These are phyloP conservation scores for Ophiothrix spiculata DNA, from an alignment of 35 echinoderm and acorn worm species.

Conservation along the genomic window DNA sequence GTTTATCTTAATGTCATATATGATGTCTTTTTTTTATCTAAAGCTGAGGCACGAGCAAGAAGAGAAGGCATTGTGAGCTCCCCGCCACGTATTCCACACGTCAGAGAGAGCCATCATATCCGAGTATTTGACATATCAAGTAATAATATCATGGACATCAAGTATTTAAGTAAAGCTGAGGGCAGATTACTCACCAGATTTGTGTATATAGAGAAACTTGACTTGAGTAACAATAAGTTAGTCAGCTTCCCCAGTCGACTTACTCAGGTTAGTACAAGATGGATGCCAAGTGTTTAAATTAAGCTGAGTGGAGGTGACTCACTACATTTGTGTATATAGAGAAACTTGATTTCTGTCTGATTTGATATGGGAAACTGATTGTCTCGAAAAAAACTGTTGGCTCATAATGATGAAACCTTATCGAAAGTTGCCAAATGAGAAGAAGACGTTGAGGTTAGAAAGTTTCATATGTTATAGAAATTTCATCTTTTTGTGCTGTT, in stretches of 20 bases:
- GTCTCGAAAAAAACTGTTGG: no score
- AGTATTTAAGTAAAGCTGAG: conserved; percentile 30
- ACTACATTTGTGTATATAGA: no score
- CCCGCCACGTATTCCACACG: background rate
- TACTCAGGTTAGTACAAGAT: conserved; percentile 65
- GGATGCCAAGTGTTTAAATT: conserved; percentile 23
- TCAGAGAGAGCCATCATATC: background rate
- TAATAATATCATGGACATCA: conserved; percentile 64
- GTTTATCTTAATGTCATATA: background rate
- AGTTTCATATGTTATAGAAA: no score
- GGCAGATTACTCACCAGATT: conserved; percentile 48
- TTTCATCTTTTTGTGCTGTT: no score
- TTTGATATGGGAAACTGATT: no score
- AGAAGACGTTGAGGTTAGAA: no score
- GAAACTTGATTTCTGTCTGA: no score
- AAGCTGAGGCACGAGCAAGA: background rate
- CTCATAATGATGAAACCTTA: no score
- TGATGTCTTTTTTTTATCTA: background rate
- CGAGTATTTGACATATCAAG: conserved; percentile 71
- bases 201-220: conserved; percentile 69
- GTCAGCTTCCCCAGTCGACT: conserved; percentile 55
- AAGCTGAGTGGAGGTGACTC: conserved; percentile 24
- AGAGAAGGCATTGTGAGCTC: background rate
- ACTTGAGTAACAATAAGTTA: conserved; percentile 76
- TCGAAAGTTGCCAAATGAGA: no score